Conservation (phyloP, 2,888 invertebrate genomes). For the Eremobia ochroleuca region DNA sequence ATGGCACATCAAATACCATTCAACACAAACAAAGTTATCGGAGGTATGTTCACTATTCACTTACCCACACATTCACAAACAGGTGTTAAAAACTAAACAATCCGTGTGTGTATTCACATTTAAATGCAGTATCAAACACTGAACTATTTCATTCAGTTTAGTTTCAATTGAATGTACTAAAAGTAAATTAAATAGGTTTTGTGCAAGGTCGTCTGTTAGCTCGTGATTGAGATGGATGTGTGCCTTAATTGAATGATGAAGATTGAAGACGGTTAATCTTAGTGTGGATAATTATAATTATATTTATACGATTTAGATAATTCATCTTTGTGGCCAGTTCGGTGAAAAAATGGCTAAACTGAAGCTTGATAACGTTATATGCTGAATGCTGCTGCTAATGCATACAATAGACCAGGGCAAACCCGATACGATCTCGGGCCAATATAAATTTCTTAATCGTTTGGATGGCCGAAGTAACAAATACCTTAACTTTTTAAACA, state of each 20-base stretch:
- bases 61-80: background rate
- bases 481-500: no score
- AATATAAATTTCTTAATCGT: no score
- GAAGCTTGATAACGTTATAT: no score
- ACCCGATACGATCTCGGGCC: no score
- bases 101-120: conserved; percentile 25
- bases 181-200: conserved; percentile 6
- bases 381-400: no score
- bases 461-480: no score
- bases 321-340: no score
- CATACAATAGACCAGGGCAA: no score
- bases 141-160: background rate
- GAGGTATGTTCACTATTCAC: background rate
- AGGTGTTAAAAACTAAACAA: conserved; percentile 26
- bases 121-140: conserved; percentile 1
- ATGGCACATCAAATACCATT: background rate
- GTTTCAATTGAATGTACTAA: background rate
- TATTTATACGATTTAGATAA: no score
- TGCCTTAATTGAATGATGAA: conserved; percentile 13
- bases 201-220: background rate
- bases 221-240: background rate
- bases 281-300: no score
- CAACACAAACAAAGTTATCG: background rate
- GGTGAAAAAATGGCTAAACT: no score
- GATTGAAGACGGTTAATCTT: background rate